Evolutionary conservation across 2,888 invertebrate genomes (phyloP), one percentile per base, ranked within the genome.

Genomic region (Druceiella hillmani): DNA sequence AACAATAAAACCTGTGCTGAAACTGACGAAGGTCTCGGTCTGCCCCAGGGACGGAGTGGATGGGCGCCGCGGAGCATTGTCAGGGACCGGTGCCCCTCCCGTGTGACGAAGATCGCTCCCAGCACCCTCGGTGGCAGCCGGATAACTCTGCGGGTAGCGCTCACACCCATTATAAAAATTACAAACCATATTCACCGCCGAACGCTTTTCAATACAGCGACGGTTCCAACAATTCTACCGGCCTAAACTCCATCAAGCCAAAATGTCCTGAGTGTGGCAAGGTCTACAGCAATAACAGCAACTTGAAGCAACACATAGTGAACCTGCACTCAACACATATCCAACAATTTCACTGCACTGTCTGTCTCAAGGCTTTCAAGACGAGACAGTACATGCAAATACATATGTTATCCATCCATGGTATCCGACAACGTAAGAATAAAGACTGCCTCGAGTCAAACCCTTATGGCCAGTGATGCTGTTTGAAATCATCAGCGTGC

Each of bases 321-420:
- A 80, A 80, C 67, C 78, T 81, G 52, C 81, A 80, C 65, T 74
- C 78, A 45, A 73, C 78, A 49, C 71, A 74, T 55, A 72, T 68
- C 39, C 72, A 73, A 52, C 70, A 72, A 59, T 76, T 78, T 62
- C 65, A 69, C 50, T 79, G 81, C 60, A 71, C 76, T 58, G 73
- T 78, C 49, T 80, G 80, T 66, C 73, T 64, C 58, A 79, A 79
- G 61, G 74, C 70, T 55, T 81, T 80, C 73, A 80, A 80, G 66
- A 80, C 81, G 48, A 78, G 78, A 62, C 81, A 80, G 64, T 80
- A 81, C 62, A 74, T 80, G 56, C 80, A 79, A 65, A 79, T 79
- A 59, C 81, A 81, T 61, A 66, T 79, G 64, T 66, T 80, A 57
- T 78, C 80, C 46, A 76, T 78, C 63, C 80, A 80, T 62, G 79